Percentiles rank a stretch among this genome's conserved stretches.
These are phyloP conservation scores for Phataginus tetradactyla DNA, from an alignment of 2,797 vertebrate species.

Conservation along the genomic window DNA sequence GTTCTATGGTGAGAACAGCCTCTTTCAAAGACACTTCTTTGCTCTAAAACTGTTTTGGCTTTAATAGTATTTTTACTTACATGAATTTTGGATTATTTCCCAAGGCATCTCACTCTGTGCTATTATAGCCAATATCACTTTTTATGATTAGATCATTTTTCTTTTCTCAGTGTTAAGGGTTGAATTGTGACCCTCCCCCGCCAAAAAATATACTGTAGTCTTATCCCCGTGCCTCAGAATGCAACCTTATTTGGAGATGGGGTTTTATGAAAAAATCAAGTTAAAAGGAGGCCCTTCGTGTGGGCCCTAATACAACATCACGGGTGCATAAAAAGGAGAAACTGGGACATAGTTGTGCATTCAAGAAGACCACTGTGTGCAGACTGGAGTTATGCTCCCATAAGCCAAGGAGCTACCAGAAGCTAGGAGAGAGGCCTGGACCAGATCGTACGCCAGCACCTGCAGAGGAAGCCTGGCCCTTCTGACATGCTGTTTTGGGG, in stretches of 20 bases:
- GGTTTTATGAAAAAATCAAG: neutral
- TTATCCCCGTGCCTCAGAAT: neutral
- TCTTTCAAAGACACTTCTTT: neutral
- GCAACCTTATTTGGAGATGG: neutral
- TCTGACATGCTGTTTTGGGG: neutral
- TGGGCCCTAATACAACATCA: neutral
- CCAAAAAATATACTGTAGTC: neutral
- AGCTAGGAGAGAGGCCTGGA: neutral
- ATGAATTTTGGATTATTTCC: neutral
- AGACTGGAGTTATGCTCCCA: neutral
- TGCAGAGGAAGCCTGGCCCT: neutral
- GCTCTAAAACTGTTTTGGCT: neutral
- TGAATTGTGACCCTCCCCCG: neutral
- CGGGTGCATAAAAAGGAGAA: neutral
- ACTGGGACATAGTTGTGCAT: neutral
- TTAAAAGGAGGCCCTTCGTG: neutral
- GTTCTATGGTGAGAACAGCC: neutral
- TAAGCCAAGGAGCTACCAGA: neutral
- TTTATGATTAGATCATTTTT: neutral
- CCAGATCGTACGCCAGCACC: neutral
- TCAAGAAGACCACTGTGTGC: neutral
- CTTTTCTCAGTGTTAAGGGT: neutral
- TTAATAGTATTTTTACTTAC: neutral
- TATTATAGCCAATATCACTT: neutral
- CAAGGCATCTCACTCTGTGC: neutral